A percentile compares a stretch with the other conserved stretches of the same genome.
phyloP scores from a whole-genome alignment of 2,113 vertebrate species.

The Anolis sagrei region DNA sequence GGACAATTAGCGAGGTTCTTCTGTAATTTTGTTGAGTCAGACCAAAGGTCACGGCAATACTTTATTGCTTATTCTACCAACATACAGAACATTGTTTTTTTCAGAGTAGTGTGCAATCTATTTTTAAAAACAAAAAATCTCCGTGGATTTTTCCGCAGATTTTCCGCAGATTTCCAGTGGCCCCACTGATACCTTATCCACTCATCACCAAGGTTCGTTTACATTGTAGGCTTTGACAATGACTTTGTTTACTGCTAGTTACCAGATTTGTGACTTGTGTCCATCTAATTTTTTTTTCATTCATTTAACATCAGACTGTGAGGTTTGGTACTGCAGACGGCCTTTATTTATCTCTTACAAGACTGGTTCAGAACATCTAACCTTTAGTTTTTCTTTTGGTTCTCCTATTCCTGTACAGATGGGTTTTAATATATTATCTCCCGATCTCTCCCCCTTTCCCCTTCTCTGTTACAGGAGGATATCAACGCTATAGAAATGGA shows the following conservation, averaged over 20 bases:
- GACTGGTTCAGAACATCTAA: slow-evolving; percentile 72
- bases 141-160: slow-evolving; percentile 84
- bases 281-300: slow-evolving; percentile 72
- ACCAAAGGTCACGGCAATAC: slow-evolving; percentile 69
- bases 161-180: slow-evolving; percentile 86
- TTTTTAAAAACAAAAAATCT: slow-evolving; percentile 78
- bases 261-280: slow-evolving; percentile 75
- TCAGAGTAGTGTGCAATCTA: slow-evolving; percentile 73
- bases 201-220: slow-evolving; percentile 87
- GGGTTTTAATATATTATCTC: slow-evolving; percentile 72
- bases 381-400: slow-evolving; percentile 72
- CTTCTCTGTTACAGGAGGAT: slow-evolving; percentile 88
- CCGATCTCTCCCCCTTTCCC: slow-evolving; percentile 40
- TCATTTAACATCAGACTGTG: slow-evolving; percentile 74
- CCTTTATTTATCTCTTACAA: slow-evolving; percentile 73
- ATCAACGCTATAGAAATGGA: slow-evolving; percentile 99
- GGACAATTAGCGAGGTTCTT: slow-evolving; percentile 80
- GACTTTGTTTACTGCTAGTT: slow-evolving; percentile 73
- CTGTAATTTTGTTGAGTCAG: slow-evolving; percentile 71
- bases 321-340: slow-evolving; percentile 71
- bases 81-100: slow-evolving; percentile 73
- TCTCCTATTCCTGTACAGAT: slow-evolving; percentile 59
- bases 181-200: slow-evolving; percentile 85
- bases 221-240: slow-evolving; percentile 74
- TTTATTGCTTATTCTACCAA: slow-evolving; percentile 68